Evolutionary conservation across 2,888 invertebrate genomes (phyloP).

Genomic region (Parthenolecanium corni): DNA sequence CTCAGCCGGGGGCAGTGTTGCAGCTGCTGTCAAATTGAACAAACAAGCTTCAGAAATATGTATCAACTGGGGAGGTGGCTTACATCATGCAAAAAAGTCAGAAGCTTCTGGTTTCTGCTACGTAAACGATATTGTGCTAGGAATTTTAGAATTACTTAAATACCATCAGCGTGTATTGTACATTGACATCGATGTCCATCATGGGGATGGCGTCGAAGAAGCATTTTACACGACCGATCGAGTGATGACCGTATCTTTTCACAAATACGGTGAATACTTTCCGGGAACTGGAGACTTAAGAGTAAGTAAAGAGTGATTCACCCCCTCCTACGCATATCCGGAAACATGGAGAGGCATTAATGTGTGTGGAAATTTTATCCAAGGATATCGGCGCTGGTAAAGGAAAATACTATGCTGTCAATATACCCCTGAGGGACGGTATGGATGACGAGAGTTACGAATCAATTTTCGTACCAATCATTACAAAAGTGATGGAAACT

Average conservation of each 20-base stretch:
- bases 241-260: conserved; percentile 99
- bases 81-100: conserved; percentile 98
- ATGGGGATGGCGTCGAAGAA: conserved; percentile 99
- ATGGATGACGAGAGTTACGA: conserved; percentile 98
- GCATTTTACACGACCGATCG: conserved; percentile 98
- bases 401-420: conserved; percentile 98
- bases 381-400: conserved; percentile 55
- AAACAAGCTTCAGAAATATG: conserved; percentile 98
- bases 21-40: conserved; percentile 97
- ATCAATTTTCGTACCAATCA: conserved; percentile 89
- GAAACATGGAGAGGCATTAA: not conserved
- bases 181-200: conserved; percentile 98
- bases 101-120: conserved; percentile 99
- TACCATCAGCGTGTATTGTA: conserved; percentile 95
- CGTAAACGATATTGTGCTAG: conserved; percentile 96
- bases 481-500: conserved; percentile 96
- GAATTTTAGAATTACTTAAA: conserved; percentile 90
- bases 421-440: conserved; percentile 94
- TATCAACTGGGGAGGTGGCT: conserved; percentile 98
- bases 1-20: conserved; percentile 95
- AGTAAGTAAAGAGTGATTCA: conserved; percentile 36
- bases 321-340: too few species aligned
- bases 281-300: conserved; percentile 79
- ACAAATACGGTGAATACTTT: conserved; percentile 99
- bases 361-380: not conserved